Evolutionary conservation across 2,888 invertebrate species (phyloP), one percentile per base, ranked within the genome.

Genomic region (Volucella inanis): DNA sequence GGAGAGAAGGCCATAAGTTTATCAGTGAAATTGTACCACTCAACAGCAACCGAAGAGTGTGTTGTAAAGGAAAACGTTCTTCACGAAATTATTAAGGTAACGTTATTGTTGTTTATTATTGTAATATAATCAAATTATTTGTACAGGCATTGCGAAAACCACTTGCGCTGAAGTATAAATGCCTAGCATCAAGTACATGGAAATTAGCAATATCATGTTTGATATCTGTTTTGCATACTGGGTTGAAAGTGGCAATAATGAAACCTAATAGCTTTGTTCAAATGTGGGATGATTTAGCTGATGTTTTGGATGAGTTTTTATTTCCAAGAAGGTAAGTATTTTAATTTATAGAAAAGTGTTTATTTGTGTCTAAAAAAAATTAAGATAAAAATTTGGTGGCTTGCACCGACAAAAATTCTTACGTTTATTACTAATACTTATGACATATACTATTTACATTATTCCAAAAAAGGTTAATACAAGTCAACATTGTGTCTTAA

Each of bases 201-300:
- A 96, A 96, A 92, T 91, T 97, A 87, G 95, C 96, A 12, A 96
- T 97, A 45, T 94, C 94, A 71, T 95, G 96, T 89, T 93, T 98
- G 68, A 93, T 96, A 72, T 93, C 95, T 88, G 95, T 98, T 22
- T 92, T 99, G 82, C 95, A 95, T 87, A 95, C 96, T 0, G 98
- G 98, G 0, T 93, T 99, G 50, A 98, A 98, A 8, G 93, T 98
- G 22, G 98, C 98, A 31, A 94, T 98, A 88, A 95, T 95, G 82
- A 93, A 94, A 89, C 95, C 97, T 47, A 95, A 95, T 86, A 94
- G 94, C 52, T 96, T 96, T 91, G 92, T 94, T 71, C 94, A 93
- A 64, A 96, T 97, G 93, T 99, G 99, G 99, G 94, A 95, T 71
- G 96, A 96, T 88, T 93, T 99, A 76, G 97, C 97, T 0, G 94